Conservation (phyloP, 2,888 invertebrate genomes). For the Orthonevra nobilis region DNA sequence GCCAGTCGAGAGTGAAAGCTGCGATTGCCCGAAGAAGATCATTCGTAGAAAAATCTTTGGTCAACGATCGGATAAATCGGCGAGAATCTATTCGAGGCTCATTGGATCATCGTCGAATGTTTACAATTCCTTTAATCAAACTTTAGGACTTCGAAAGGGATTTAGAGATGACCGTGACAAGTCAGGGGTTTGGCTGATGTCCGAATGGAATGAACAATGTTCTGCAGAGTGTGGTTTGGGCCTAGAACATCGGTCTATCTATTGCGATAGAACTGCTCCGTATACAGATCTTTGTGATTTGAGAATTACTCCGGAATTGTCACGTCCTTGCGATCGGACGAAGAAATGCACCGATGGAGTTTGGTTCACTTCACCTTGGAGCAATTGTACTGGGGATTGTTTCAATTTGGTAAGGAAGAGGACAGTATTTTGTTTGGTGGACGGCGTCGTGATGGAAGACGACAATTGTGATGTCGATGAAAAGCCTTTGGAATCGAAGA, state of each 20-base stretch:
- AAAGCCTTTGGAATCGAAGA: slow-evolving; percentile 84
- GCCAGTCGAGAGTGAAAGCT: slow-evolving; percentile 79
- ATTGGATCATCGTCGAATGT: slow-evolving; percentile 68
- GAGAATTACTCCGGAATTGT: slow-evolving; percentile 82
- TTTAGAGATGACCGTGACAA: slow-evolving; percentile 73
- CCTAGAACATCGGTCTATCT: slow-evolving; percentile 85
- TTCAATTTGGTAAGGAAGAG: slow-evolving; percentile 74
- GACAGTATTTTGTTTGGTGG: slow-evolving; percentile 73
- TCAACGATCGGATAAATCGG: slow-evolving; percentile 67
- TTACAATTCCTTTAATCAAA: slow-evolving; percentile 60
- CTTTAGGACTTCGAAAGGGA: slow-evolving; percentile 71
- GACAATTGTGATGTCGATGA: slow-evolving; percentile 82
- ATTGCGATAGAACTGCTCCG: slow-evolving; percentile 83
- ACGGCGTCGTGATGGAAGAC: slow-evolving; percentile 73
- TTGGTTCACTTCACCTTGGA: slow-evolving; percentile 91
- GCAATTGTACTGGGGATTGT: slow-evolving; percentile 78
- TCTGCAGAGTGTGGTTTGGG: slow-evolving; percentile 88
- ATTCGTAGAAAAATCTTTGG: slow-evolving; percentile 72
- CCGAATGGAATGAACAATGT: slow-evolving; percentile 81
- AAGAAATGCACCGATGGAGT: slow-evolving; percentile 85
- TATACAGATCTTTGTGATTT: slow-evolving; percentile 83
- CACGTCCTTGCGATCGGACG: slow-evolving; percentile 84
- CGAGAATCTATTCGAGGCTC: slow-evolving; percentile 71
- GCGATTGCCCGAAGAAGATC: slow-evolving; percentile 77
- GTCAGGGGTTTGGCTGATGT: slow-evolving; percentile 76